phyloP scores from a whole-genome alignment of 2,888 invertebrate species.

The Halocaridina rubra region DNA sequence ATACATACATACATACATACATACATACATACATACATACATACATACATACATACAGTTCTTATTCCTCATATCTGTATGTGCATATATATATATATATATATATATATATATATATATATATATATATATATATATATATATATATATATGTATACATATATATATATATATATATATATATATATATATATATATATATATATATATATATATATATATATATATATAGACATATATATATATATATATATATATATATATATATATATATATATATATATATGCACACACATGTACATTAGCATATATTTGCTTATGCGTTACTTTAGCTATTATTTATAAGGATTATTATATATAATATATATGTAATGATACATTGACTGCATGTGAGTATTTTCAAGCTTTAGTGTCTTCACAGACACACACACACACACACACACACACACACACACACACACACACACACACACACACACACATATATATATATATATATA shows the following conservation, averaged over 20 bases:
- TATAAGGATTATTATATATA: neutral
- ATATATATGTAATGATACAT: too few species aligned
- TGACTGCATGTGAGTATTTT: too few species aligned
- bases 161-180: slow-evolving; percentile 4
- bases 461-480: neutral
- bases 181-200: neutral
- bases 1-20: neutral
- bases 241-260: neutral
- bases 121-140: neutral
- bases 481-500: slow-evolving; percentile 7
- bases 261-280: neutral
- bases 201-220: neutral
- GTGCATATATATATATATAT: neutral
- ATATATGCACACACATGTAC: neutral
- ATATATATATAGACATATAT: neutral
- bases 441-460: neutral
- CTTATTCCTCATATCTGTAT: too few species aligned
- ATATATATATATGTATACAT: neutral
- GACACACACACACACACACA: neutral
- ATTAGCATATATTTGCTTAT: neutral
- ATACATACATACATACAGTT: neutral
- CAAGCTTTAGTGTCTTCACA: neutral
- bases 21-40: neutral
- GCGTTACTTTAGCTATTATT: neutral
- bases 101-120: neutral